Conservation (phyloP, 2,113 vertebrate genomes). For the Eupsittula cactorum region DNA sequence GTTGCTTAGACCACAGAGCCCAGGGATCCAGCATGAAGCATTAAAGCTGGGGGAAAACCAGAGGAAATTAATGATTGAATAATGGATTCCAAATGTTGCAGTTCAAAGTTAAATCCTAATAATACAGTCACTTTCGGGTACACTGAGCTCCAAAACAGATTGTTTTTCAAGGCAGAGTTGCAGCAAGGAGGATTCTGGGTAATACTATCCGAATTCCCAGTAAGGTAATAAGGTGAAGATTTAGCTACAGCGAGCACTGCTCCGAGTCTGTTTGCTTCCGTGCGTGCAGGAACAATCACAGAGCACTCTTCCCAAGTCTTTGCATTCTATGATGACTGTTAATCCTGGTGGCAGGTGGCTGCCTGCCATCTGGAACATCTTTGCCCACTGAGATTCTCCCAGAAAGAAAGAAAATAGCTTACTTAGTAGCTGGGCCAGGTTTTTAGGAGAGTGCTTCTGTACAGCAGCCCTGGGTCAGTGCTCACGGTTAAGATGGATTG, state of each 20-base stretch:
- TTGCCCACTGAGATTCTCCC: slow-evolving; percentile 41
- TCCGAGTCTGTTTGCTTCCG: background rate
- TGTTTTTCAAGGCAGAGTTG: slow-evolving; percentile 63
- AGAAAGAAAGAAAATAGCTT: slow-evolving; percentile 52
- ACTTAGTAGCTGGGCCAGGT: slow-evolving; percentile 21
- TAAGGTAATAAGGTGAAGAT: slow-evolving; percentile 53
- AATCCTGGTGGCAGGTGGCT: slow-evolving; percentile 52
- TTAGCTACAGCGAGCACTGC: background rate
- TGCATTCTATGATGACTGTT: background rate
- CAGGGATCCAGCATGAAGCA: slow-evolving; percentile 19
- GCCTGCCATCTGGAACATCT: slow-evolving; percentile 56
- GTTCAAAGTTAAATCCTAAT: slow-evolving; percentile 60
- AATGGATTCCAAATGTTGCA: slow-evolving; percentile 67
- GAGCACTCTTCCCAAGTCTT: background rate
- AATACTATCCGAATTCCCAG: slow-evolving; percentile 57
- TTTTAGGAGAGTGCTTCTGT: slow-evolving; percentile 43
- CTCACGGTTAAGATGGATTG: background rate
- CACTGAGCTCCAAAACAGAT: slow-evolving; percentile 46
- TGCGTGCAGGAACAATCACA: background rate
- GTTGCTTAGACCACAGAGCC: slow-evolving; percentile 17
- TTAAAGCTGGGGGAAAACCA: slow-evolving; percentile 14
- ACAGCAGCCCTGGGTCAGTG: background rate
- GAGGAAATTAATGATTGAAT: slow-evolving; percentile 59
- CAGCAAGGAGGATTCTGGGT: slow-evolving; percentile 54
- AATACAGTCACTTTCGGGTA: slow-evolving; percentile 51